Conservation (phyloP, 2,113 vertebrate genomes). For the Xenopus tropicalis region DNA sequence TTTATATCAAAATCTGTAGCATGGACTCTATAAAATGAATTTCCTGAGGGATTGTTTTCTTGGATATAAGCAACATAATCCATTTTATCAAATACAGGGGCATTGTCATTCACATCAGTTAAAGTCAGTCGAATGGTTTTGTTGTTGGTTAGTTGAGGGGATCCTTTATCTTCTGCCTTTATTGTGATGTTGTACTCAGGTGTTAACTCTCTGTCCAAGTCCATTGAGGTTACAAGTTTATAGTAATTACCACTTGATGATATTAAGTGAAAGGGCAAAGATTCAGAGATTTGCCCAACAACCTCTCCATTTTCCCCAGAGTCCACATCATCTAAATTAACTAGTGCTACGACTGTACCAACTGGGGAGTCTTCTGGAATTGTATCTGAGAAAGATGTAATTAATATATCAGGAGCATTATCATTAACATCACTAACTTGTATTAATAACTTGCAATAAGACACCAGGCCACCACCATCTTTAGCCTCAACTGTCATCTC, state of each 20-base stretch:
- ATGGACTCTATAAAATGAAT: constrained; percentile 41
- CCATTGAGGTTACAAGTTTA: constrained; percentile 47
- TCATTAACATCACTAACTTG: constrained; percentile 36
- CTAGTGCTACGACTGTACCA: constrained; percentile 51
- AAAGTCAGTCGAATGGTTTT: constrained; percentile 31
- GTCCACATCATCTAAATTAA: constrained; percentile 55
- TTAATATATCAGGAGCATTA: background rate
- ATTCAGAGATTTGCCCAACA: constrained; percentile 46
- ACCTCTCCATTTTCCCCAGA: constrained; percentile 62
- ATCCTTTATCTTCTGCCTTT: constrained; percentile 49
- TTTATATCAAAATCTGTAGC: constrained; percentile 48
- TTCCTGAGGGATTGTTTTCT: constrained; percentile 47
- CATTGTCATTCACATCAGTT: constrained; percentile 50
- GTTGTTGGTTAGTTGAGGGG: constrained; percentile 45
- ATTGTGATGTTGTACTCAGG: constrained; percentile 46
- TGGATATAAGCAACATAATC: constrained; percentile 29
- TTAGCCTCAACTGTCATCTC: constrained; percentile 57
- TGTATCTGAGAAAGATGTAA: background rate
- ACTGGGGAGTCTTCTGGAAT: constrained; percentile 55
- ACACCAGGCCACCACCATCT: constrained; percentile 57
- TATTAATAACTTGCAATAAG: constrained; percentile 57
- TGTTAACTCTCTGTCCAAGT: constrained; percentile 52
- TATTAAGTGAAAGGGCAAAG: constrained; percentile 55
- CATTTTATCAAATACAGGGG: constrained; percentile 35
- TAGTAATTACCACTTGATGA: constrained; percentile 52